These are phyloP conservation scores for Serranus cabrilla DNA, from an alignment of 2,797 vertebrate species.

Conservation along the genomic window DNA sequence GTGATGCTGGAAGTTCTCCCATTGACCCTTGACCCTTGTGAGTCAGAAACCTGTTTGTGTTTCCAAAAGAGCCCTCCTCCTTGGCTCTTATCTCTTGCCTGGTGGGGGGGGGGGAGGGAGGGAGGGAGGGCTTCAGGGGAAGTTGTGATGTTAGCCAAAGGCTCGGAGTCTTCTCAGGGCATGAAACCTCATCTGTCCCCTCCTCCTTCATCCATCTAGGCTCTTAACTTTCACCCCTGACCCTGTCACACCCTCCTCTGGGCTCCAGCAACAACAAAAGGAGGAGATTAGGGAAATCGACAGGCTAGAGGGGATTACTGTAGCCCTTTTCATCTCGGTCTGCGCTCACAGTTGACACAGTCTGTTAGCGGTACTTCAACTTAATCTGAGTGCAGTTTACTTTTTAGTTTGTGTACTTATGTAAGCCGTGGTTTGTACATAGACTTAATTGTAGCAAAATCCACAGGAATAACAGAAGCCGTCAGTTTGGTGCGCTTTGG, in stretches of 20 bases:
- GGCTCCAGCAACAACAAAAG: conserved; percentile 81
- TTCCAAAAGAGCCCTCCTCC: conserved; percentile 63
- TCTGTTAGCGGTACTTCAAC: conserved; percentile 80
- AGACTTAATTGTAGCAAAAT: conserved; percentile 64
- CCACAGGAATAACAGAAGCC: conserved; percentile 55
- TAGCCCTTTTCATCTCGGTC: conserved; percentile 78
- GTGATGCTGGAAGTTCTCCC: conserved; percentile 62
- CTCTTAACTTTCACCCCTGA: conserved; percentile 87
- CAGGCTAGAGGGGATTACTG: conserved; percentile 81
- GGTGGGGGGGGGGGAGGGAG: conserved; percentile 22
- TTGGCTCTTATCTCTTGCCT: conserved; percentile 72
- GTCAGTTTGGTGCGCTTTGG: conserved; percentile 15
- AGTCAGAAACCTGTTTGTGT: conserved; percentile 77
- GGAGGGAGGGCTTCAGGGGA: conserved; percentile 48
- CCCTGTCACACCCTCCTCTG: conserved; percentile 81
- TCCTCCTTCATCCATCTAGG: conserved; percentile 74
- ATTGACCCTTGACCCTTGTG: conserved; percentile 67
- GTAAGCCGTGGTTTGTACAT: conserved; percentile 68
- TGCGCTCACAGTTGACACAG: conserved; percentile 80
- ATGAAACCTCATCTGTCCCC: conserved; percentile 76
- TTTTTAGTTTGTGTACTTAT: conserved; percentile 76
- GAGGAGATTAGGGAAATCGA: conserved; percentile 82
- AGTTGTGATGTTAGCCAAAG: conserved; percentile 68
- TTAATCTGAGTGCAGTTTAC: conserved; percentile 78
- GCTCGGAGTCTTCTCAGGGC: conserved; percentile 64